These are phyloP conservation scores for Galago senegalensis DNA, from an alignment of 2,797 vertebrate species.

Conservation along the genomic window DNA sequence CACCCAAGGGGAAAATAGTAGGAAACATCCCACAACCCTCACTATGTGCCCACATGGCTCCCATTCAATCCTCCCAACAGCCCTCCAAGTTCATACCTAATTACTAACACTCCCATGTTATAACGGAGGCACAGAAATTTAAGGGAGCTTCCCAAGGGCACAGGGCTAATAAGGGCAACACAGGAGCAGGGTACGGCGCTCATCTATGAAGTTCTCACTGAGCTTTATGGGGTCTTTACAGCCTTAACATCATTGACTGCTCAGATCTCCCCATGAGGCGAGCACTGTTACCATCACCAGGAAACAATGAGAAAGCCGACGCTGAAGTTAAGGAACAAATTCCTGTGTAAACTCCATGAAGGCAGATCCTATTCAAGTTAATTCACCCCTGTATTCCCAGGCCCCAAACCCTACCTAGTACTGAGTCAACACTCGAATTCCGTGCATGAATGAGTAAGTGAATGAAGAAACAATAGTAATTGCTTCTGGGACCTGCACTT, in stretches of 20 bases:
- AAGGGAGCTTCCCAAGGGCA: background rate
- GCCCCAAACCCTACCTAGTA: background rate
- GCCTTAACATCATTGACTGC: background rate
- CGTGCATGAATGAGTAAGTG: background rate
- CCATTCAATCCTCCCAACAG: background rate
- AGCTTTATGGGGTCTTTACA: background rate
- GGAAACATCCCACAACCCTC: background rate
- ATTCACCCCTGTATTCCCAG: background rate
- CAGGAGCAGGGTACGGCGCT: background rate
- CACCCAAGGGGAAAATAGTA: background rate
- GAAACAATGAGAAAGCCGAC: background rate
- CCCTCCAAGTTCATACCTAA: background rate
- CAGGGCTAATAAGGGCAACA: background rate
- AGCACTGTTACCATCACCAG: background rate
- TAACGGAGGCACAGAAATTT: background rate
- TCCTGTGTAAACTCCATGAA: background rate
- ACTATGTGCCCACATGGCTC: rapidly evolving
- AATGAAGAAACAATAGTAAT: conserved; percentile 41
- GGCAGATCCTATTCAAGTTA: background rate
- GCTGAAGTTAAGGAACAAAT: background rate
- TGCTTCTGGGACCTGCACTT: background rate
- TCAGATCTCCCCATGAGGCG: background rate
- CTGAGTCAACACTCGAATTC: background rate
- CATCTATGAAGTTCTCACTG: background rate
- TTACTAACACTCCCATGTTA: background rate